These are phyloP conservation scores for Buceros bicornis DNA, from an alignment of 2,797 vertebrate genomes.

Conservation along the genomic window DNA sequence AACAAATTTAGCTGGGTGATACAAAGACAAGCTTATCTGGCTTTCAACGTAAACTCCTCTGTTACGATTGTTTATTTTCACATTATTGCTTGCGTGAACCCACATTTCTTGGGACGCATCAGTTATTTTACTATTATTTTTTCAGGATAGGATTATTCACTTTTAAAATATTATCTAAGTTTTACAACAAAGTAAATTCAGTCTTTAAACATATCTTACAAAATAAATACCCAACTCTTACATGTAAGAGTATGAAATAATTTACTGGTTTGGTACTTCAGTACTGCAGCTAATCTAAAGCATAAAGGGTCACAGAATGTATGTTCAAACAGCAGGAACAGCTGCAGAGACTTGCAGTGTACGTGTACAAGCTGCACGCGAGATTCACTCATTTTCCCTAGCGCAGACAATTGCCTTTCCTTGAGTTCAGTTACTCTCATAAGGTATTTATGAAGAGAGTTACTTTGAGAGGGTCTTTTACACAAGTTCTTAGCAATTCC, in stretches of 20 bases:
- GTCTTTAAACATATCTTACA: not conserved
- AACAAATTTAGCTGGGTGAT: not conserved
- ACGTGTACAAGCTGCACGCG: not conserved
- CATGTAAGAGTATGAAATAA: not conserved
- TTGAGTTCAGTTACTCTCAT: not conserved
- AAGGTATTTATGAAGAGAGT: not conserved
- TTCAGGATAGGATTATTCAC: not conserved
- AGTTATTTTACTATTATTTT: not conserved
- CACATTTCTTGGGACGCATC: not conserved
- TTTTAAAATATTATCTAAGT: not conserved
- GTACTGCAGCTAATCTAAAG: not conserved
- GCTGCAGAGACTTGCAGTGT: not conserved
- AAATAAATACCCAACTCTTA: not conserved
- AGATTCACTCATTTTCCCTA: not conserved
- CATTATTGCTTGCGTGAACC: not conserved
- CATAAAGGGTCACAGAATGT: not conserved
- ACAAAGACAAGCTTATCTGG: not conserved
- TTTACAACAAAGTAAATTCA: not conserved
- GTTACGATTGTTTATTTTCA: not conserved
- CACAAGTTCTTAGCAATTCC: not conserved
- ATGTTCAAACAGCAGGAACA: not conserved
- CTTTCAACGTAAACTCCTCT: not conserved
- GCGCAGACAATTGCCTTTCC: not conserved
- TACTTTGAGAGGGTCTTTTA: not conserved
- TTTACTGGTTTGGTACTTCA: not conserved